These are phyloP conservation scores for Zaprionus camerounensis DNA, from an alignment of 1,140 invertebrate genomes.

Conservation along the genomic window DNA sequence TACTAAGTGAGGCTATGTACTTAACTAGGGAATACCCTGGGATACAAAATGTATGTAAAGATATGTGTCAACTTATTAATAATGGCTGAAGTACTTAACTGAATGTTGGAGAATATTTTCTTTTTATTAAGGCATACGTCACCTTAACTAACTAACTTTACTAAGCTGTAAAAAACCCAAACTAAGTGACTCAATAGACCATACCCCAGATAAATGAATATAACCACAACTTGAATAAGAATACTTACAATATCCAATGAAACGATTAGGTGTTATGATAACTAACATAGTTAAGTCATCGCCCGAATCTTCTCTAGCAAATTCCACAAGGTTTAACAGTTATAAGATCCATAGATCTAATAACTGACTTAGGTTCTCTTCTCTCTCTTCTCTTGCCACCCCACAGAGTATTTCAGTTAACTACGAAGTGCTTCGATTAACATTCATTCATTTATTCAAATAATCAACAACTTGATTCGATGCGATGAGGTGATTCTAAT, in stretches of 20 bases:
- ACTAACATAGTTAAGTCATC: neutral
- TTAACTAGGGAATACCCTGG: neutral
- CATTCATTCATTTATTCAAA: constrained; percentile 56
- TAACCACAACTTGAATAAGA: neutral
- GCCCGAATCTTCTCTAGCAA: neutral
- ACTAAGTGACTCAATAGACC: too few relatives aligned
- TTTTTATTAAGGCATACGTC: too few relatives aligned
- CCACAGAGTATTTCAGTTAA: neutral
- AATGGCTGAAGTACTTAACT: too few relatives aligned
- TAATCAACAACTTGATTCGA: constrained; percentile 49
- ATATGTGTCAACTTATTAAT: too few relatives aligned
- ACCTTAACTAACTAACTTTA: too few relatives aligned
- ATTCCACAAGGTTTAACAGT: neutral
- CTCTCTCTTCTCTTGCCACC: neutral
- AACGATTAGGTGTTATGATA: neutral
- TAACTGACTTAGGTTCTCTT: neutral
- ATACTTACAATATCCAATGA: neutral
- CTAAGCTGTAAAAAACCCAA: too few relatives aligned
- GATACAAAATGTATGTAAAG: neutral
- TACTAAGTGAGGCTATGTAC: neutral
- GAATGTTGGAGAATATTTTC: too few relatives aligned
- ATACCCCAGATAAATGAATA: neutral
- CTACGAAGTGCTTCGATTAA: constrained; percentile 26
- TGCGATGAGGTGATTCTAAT: constrained; percentile 35
- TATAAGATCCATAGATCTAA: neutral